A percentile compares a stretch with the other conserved stretches of the same genome.
These are phyloP conservation scores for Caenorhabditis brenneri DNA, from an alignment of 1,140 invertebrate genomes.

Conservation along the genomic window DNA sequence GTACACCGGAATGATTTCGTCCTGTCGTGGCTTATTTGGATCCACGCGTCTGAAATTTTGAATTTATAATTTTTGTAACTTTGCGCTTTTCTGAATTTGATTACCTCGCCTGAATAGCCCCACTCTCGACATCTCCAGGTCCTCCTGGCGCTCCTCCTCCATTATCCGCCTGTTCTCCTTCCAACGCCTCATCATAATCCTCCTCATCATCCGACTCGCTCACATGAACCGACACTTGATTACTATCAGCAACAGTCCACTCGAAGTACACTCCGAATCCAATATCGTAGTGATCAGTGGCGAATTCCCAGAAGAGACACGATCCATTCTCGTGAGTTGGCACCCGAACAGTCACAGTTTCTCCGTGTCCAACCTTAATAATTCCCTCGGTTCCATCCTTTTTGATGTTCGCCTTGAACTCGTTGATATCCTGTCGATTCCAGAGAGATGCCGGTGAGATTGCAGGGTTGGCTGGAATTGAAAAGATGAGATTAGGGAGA, in stretches of 20 bases:
- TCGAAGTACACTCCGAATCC: constrained; percentile 99
- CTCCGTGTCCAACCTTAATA: constrained; percentile 93
- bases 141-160: constrained; percentile 4
- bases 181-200: constrained; percentile 63
- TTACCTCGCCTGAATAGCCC: constrained; percentile 27
- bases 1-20: constrained; percentile 87
- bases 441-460: constrained; percentile 89
- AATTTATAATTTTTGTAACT: not conserved
- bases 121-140: constrained; percentile 62
- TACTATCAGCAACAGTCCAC: constrained; percentile 80
- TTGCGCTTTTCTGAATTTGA: not conserved
- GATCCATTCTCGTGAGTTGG: constrained; percentile 92
- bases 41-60: constrained; percentile 54
- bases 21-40: constrained; percentile 75
- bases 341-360: constrained; percentile 93
- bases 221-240: constrained; percentile 69
- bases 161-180: not conserved
- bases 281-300: constrained; percentile 96
- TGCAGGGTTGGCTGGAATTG: constrained; percentile 67
- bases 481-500: not conserved
- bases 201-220: constrained; percentile 69
- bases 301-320: constrained; percentile 99
- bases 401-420: constrained; percentile 79
- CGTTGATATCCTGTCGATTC: constrained; percentile 87
- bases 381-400: constrained; percentile 87